These are phyloP conservation scores for Hydropsyche betteni DNA, from an alignment of 2,888 invertebrate species.

Conservation along the genomic window DNA sequence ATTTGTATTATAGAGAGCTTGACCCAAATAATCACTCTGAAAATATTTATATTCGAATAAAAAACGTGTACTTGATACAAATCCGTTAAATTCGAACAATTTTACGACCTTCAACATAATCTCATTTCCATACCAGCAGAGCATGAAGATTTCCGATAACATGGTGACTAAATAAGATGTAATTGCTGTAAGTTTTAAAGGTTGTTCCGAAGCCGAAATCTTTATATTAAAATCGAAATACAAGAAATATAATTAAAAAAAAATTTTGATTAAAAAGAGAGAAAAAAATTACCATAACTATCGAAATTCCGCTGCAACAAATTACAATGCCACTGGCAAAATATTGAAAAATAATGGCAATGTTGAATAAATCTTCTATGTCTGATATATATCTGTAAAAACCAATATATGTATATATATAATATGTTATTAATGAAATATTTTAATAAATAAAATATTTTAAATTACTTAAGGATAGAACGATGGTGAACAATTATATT, in stretches of 20 bases:
- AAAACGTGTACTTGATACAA: too few species aligned
- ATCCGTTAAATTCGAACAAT: neutral
- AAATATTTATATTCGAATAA: slow-evolving; percentile 35
- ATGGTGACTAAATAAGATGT: slow-evolving; percentile 41
- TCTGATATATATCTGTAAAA: slow-evolving; percentile 41
- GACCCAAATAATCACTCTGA: slow-evolving; percentile 54
- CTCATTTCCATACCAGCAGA: slow-evolving; percentile 46
- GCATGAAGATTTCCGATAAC: slow-evolving; percentile 47
- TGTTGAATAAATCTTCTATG: slow-evolving; percentile 40
- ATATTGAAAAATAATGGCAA: slow-evolving; percentile 41
- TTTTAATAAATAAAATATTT: neutral
- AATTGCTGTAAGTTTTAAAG: slow-evolving; percentile 39
- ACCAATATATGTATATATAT: too few species aligned
- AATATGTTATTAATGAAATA: neutral
- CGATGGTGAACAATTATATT: slow-evolving; percentile 34
- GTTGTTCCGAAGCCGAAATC: slow-evolving; percentile 38
- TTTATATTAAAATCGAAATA: slow-evolving; percentile 14
- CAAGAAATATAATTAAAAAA: neutral
- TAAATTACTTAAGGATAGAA: slow-evolving; percentile 36
- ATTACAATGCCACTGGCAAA: slow-evolving; percentile 44
- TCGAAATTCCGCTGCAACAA: slow-evolving; percentile 42
- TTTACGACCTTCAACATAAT: slow-evolving; percentile 46
- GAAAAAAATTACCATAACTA: slow-evolving; percentile 24
- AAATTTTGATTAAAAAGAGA: neutral
- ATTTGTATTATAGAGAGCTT: slow-evolving; percentile 54